Percentiles rank a stretch among this genome's conserved stretches.
These are phyloP conservation scores for Eulemur coronatus DNA, from an alignment of 2,797 vertebrate species.

Conservation along the genomic window DNA sequence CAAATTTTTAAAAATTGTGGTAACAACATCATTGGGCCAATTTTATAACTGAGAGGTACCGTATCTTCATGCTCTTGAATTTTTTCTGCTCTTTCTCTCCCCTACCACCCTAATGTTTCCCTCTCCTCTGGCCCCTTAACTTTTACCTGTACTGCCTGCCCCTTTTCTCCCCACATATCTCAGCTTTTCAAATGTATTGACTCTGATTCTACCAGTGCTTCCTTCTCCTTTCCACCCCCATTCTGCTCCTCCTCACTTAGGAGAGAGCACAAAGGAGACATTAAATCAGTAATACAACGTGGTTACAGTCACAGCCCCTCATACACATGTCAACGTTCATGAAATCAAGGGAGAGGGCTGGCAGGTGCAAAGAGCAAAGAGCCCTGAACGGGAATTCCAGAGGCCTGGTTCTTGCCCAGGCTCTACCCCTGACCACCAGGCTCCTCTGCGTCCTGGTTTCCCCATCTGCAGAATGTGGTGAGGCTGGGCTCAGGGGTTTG, in stretches of 20 bases:
- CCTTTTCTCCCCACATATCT: background rate
- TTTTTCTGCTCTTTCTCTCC: background rate
- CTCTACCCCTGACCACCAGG: background rate
- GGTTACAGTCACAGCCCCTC: background rate
- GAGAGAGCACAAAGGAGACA: background rate
- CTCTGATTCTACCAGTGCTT: background rate
- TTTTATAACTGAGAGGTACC: background rate
- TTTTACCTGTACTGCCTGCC: background rate
- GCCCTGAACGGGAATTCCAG: background rate
- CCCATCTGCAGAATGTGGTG: background rate
- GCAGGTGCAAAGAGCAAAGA: background rate
- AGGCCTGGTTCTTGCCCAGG: background rate
- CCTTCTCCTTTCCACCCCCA: background rate
- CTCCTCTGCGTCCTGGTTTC: background rate
- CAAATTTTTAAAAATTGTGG: background rate
- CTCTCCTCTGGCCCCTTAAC: background rate
- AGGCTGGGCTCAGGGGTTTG: background rate
- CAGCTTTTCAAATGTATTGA: background rate
- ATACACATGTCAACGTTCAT: background rate
- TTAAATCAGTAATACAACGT: background rate
- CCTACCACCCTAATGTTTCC: no score
- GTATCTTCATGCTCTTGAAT: background rate
- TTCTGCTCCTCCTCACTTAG: background rate
- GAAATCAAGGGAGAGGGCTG: background rate
- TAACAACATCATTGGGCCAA: background rate